Base-by-base conservation (phyloP, 1,140 invertebrate species). In the Mamestra configurata region DNA sequence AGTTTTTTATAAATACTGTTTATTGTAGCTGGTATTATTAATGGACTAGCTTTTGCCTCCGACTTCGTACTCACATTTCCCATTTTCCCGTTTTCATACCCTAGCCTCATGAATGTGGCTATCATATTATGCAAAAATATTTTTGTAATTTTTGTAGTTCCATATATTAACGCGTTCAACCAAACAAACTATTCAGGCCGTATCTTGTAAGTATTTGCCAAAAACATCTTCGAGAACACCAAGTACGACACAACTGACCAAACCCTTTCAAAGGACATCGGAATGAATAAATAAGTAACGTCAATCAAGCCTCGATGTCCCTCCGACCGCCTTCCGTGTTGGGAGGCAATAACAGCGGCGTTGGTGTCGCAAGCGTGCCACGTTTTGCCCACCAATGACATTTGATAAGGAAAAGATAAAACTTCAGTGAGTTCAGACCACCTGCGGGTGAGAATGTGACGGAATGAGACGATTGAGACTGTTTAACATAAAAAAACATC, bases 241-340 rank as follows among this genome's bases (percentile, higher is more conserved):
- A 75, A 77, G 79, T 83, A 83, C 49, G 37, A 11, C 22, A 46
- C 24, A 37, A 49, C 49, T 77, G 84, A 80, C 73, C 73, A 81
- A 85, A 90, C 86, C 84, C 85, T 90, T 86, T 78, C 55, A 49
- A 82, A 86, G 86, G 84, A 84, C 82, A 86, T 77, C 75, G 37
- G 77, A 80, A 90, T 90, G 88, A 91, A 91, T 91, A 89, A 91
- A 85, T 90, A 87, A 91, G 80, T 72, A 83, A 59, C 88, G 90
- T 91, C 89, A 89, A 88, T 90, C 90, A 91, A 85, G 31, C 79
- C 31, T 7, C 66, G 79, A 46, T 43, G 71, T 82, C 73, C 75
- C 70, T 81, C 22, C 40, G 72, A 22, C 40, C 27, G 49, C 40
- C 55, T 82, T 84, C 55, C 80, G 78, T 71, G 79, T 81, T 72